Percentiles rank a stretch among this genome's conserved stretches.
Conservation (phyloP, 2,888 invertebrate species). For the Pocota personata region DNA sequence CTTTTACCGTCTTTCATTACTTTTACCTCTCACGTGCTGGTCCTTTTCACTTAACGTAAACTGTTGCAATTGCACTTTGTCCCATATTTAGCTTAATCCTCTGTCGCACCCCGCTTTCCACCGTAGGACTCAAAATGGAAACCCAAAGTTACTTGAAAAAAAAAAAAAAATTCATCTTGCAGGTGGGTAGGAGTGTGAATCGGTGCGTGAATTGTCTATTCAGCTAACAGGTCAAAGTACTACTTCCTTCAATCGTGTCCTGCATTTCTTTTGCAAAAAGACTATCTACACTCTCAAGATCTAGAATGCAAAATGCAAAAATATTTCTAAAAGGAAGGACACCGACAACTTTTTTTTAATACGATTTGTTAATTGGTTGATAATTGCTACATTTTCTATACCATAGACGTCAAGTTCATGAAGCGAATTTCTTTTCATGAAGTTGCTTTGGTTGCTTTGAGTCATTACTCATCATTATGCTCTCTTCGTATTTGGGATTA, state of each 20-base stretch:
- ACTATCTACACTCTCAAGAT: background rate
- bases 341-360: background rate
- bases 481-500: background rate
- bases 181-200: background rate
- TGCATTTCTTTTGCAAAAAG: background rate
- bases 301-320: background rate
- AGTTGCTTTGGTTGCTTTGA: background rate
- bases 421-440: background rate
- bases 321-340: background rate
- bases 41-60: background rate
- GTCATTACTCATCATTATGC: background rate
- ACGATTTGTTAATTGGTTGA: background rate
- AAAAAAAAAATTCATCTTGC: background rate
- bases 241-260: background rate
- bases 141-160: background rate
- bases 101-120: background rate
- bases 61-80: background rate
- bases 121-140: no score
- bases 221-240: background rate
- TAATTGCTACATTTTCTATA: background rate
- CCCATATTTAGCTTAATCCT: background rate
- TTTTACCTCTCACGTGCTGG: background rate
- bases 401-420: background rate
- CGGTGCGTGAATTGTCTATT: background rate
- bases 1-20: background rate